Percentiles rank a stretch among this genome's conserved stretches.
Conservation (phyloP, 37 sponge, comb jelly and placozoan species). For the Diacarnus erythraeanus region DNA sequence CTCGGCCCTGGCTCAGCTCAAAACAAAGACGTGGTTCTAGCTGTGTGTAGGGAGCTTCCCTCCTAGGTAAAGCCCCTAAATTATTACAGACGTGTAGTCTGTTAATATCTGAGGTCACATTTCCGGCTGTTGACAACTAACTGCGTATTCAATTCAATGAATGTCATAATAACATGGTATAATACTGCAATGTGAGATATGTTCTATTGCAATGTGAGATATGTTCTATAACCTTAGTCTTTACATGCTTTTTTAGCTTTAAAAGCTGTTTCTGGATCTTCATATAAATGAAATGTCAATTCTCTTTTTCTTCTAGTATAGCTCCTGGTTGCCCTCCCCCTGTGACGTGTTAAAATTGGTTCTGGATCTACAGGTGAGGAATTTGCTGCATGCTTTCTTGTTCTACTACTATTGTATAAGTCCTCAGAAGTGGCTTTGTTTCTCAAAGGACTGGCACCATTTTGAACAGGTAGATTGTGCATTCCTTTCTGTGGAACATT, state of each 20-base stretch:
- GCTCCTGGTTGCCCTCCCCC: constrained; percentile 14
- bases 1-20: too few species aligned
- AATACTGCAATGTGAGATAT: not conserved
- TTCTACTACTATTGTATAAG: too few species aligned
- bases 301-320: constrained; percentile 37
- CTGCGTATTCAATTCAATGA: too few species aligned
- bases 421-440: too few species aligned
- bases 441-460: not conserved
- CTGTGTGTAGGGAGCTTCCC: too few species aligned
- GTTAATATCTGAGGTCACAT: too few species aligned
- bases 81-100: too few species aligned
- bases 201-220: not conserved
- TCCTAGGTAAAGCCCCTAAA: too few species aligned
- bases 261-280: constrained; percentile 50
- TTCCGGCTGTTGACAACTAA: too few species aligned
- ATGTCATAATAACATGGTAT: too few species aligned
- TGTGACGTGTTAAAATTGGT: not conserved
- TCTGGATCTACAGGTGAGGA: not conserved
- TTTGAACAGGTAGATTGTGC: not conserved
- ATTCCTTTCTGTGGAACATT: not conserved
- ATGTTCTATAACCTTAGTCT: constrained; percentile 2
- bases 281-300: constrained; percentile 57
- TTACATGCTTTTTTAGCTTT: constrained; percentile 27
- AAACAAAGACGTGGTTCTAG: too few species aligned
- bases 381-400: not conserved